Conservation (phyloP, 1,140 invertebrate genomes). For the Trissolcus basalis region DNA sequence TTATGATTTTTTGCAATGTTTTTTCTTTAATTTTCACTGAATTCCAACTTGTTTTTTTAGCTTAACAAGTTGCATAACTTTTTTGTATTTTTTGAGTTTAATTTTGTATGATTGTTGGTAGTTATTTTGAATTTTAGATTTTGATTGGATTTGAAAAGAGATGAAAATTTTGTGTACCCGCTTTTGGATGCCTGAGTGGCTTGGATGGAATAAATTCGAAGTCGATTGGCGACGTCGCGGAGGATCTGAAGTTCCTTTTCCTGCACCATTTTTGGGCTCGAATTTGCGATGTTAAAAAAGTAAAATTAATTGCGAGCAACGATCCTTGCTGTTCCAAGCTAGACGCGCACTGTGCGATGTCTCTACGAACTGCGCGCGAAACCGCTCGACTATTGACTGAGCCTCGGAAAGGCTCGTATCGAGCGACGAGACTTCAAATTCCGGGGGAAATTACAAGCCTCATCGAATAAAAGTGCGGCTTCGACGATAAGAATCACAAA, state of each 20-base stretch:
- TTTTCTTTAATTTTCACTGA: no score
- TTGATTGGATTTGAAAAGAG: slow-evolving; percentile 3
- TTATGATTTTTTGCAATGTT: neutral
- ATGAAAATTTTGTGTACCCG: slow-evolving; percentile 62
- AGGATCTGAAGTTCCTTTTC: slow-evolving; percentile 74
- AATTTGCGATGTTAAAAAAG: slow-evolving; percentile 19
- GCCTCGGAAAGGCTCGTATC: slow-evolving; percentile 45
- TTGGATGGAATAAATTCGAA: slow-evolving; percentile 79
- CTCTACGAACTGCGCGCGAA: slow-evolving; percentile 56
- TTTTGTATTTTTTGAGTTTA: no score
- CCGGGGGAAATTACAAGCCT: slow-evolving; percentile 57
- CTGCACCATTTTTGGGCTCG: slow-evolving; percentile 59
- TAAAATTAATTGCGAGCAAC: slow-evolving; percentile 15
- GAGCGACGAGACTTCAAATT: slow-evolving; percentile 55
- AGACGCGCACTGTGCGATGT: slow-evolving; percentile 53
- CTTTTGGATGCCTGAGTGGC: slow-evolving; percentile 71
- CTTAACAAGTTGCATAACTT: no score
- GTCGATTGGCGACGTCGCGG: slow-evolving; percentile 81
- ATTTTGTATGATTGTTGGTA: neutral
- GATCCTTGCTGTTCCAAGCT: slow-evolving; percentile 35
- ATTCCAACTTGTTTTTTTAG: no score
- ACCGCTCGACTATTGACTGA: slow-evolving; percentile 58
- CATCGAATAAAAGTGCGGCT: slow-evolving; percentile 49
- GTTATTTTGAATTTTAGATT: neutral
- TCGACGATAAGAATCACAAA: slow-evolving; percentile 42